Evolutionary conservation across 2,797 vertebrate genomes (phyloP), one percentile per base, ranked within the genome.

Genomic region (Nannoperca australis): DNA sequence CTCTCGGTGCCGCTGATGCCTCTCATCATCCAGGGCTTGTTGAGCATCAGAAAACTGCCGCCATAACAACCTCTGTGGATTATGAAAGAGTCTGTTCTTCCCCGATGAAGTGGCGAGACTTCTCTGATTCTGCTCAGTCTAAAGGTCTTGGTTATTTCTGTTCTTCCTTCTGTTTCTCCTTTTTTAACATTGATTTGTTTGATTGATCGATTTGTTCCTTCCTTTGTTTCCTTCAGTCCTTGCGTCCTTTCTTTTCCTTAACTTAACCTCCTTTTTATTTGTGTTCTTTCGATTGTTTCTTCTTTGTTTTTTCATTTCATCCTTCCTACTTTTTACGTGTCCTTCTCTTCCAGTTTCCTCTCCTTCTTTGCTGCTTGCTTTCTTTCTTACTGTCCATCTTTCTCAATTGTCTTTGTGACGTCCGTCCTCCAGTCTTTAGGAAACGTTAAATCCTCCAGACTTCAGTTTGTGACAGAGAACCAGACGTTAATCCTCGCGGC

Each of bases 11-110:
- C 17, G 0, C 76, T 0, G 40, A 84, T 2, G 59, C 76, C 14
- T 66, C 64, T 45, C 68, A 22, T 66, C 53, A 45, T n/a, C 15
- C 47, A 5, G 51, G 3, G 40, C 80, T 8, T 3, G 63, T 68
- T 13, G 40, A 60, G 71, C 68, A 45, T 53, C 60, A 49, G 65
- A 61, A 61, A 61, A 65, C 5, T 32, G 42, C 61, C 2, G 27
- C 51, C 18, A 4, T 69, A n/a, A n/a, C n/a, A 44, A 63, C 64
- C 71, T 74, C 8, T 0, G 50, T 42, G 73, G 36, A 22, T 45
- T 36, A 53, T 58, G 62, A 38, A 30, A 30, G 69, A 62, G 44
- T 49, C 10, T 44, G 0, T 12, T 69, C 10, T 11, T 64, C 59
- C 22, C 17, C 50, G n/a, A n/a, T 56, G 56, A 65, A 45, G 34